Percentiles rank a stretch among this genome's conserved stretches.
phyloP scores from a whole-genome alignment of 53 echinoderm and acorn worm species.

The Crossaster papposus region DNA sequence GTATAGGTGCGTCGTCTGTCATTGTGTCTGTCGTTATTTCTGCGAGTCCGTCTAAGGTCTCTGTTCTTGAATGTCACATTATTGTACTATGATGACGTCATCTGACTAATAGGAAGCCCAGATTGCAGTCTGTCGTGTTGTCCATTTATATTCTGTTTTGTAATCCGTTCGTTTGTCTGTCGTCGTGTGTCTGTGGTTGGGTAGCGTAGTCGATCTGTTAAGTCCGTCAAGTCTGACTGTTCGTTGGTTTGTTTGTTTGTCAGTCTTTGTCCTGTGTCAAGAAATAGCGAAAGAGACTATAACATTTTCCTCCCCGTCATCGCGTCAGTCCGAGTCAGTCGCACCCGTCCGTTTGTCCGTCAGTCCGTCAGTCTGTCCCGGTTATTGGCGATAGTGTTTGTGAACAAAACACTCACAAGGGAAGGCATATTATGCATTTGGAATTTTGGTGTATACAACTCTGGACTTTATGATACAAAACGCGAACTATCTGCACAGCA shows the following conservation, averaged over 20 bases:
- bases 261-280: background rate
- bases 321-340: background rate
- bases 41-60: background rate
- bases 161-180: background rate
- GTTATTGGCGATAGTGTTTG: background rate
- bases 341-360: background rate
- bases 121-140: background rate
- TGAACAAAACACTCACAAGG: constrained; percentile 25
- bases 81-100: background rate
- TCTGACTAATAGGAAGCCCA: background rate
- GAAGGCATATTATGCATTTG: constrained; percentile 50
- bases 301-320: too few relatives aligned
- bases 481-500: background rate
- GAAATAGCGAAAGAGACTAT: background rate
- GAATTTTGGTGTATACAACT: constrained; percentile 6
- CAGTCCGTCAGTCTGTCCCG: constrained; percentile 1
- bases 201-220: background rate
- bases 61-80: background rate
- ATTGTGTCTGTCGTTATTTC: background rate
- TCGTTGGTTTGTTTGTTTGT: background rate
- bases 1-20: background rate
- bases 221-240: background rate
- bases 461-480: background rate
- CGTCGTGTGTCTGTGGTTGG: background rate
- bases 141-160: background rate